These are phyloP conservation scores for Tetraodon nigroviridis DNA, from an alignment of 2,113 vertebrate species.

Conservation along the genomic window DNA sequence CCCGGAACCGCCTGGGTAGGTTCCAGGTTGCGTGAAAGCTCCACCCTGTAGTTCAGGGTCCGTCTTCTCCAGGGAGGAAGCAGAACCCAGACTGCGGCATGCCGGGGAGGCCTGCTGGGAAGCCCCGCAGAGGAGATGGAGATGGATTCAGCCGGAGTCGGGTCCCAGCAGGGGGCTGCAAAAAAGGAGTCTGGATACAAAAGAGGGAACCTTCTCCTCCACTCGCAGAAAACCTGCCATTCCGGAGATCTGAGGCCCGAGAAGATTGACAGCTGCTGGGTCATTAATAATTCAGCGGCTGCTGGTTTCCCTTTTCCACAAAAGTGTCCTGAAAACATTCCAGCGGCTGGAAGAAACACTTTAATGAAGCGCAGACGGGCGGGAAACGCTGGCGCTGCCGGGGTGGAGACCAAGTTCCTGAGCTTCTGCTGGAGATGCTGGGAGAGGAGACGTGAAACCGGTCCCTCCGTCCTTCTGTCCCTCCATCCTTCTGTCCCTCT, in stretches of 20 bases:
- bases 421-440: too few relatives aligned
- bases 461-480: too few relatives aligned
- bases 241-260: slow-evolving; percentile 19
- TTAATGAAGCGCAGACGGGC: background rate
- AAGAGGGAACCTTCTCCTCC: slow-evolving; percentile 14
- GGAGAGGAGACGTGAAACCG: too few relatives aligned
- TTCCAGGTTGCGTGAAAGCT: slow-evolving; percentile 86
- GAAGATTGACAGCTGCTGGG: slow-evolving; percentile 33
- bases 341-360: slow-evolving; percentile 1
- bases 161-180: slow-evolving; percentile 35
- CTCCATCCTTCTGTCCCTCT: too few relatives aligned
- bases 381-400: too few relatives aligned
- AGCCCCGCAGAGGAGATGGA: slow-evolving; percentile 86
- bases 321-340: slow-evolving; percentile 1
- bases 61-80: slow-evolving; percentile 80
- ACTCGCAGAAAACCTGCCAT: slow-evolving; percentile 6
- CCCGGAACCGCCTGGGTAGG: slow-evolving; percentile 84
- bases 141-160: slow-evolving; percentile 50
- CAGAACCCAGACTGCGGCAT: slow-evolving; percentile 78
- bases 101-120: slow-evolving; percentile 84
- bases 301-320: slow-evolving; percentile 25
- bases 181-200: slow-evolving; percentile 21
- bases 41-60: slow-evolving; percentile 81
- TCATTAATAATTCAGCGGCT: slow-evolving; percentile 25
- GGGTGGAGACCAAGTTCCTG: too few relatives aligned